Evolutionary conservation across 2,113 vertebrate genomes (phyloP).

Genomic region (Onychostoma macrolepis): DNA sequence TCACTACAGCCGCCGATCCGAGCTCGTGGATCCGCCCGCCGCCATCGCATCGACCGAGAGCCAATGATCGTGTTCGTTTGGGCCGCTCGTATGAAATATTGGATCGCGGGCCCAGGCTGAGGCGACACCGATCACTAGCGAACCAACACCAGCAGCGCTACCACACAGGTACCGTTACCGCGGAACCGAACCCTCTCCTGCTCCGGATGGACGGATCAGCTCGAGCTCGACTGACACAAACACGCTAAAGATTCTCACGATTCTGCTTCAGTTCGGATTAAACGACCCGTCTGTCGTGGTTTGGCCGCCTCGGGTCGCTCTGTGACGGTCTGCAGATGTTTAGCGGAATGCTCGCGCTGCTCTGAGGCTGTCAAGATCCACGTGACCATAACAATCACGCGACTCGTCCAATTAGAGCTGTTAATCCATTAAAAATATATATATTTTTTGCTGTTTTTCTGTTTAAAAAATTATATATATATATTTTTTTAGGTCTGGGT

Average conservation of each 20-base stretch:
- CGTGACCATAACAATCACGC: neutral
- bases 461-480: too few relatives aligned
- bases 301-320: neutral
- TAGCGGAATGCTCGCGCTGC: neutral
- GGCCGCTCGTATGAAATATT: constrained; percentile 65
- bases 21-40: constrained; percentile 27
- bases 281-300: neutral
- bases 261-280: neutral
- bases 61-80: constrained; percentile 69
- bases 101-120: constrained; percentile 73
- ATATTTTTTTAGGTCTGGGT: too few relatives aligned
- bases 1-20: neutral
- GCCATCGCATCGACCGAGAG: constrained; percentile 54
- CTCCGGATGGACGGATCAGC: too few relatives aligned
- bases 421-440: too few relatives aligned
- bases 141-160: constrained; percentile 46
- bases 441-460: too few relatives aligned
- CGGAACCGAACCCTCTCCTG: too few relatives aligned
- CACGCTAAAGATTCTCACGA: neutral
- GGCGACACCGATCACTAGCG: constrained; percentile 49
- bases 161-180: constrained; percentile 58
- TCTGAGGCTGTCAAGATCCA: neutral
- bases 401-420: neutral
- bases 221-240: too few relatives aligned
- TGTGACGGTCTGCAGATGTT: neutral